Percentiles rank a stretch among this genome's conserved stretches.
Conservation (phyloP, 2,113 vertebrate genomes). For the Phodopus roborovskii region DNA sequence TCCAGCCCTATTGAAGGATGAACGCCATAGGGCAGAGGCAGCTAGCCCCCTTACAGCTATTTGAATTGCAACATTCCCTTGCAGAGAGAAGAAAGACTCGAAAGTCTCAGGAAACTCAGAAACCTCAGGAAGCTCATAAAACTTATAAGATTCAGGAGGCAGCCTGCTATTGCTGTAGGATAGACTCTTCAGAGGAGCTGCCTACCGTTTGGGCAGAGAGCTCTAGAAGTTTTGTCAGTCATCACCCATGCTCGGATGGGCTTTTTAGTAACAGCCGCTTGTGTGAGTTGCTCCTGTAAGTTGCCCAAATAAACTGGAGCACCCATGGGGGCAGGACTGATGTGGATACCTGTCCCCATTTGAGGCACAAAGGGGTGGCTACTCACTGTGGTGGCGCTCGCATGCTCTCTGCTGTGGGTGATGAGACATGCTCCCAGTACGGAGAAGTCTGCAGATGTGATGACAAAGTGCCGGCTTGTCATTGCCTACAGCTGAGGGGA, state of each 20-base stretch:
- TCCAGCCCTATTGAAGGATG: neutral
- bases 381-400: too few species aligned
- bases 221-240: neutral
- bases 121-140: neutral
- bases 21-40: neutral
- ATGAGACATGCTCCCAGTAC: too few species aligned
- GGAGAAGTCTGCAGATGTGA: too few species aligned
- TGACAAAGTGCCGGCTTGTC: too few species aligned
- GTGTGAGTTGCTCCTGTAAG: neutral
- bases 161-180: neutral
- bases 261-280: neutral
- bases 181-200: neutral
- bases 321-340: too few species aligned
- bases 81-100: neutral
- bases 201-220: neutral
- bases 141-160: neutral
- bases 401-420: too few species aligned
- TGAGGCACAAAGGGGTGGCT: too few species aligned
- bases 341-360: too few species aligned
- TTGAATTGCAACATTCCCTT: neutral
- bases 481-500: too few species aligned
- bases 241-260: neutral
- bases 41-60: neutral
- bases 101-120: too few species aligned
- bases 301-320: neutral